Evolutionary conservation across 1,140 invertebrate genomes (phyloP).

Genomic region (Drosophila ohnishii): DNA sequence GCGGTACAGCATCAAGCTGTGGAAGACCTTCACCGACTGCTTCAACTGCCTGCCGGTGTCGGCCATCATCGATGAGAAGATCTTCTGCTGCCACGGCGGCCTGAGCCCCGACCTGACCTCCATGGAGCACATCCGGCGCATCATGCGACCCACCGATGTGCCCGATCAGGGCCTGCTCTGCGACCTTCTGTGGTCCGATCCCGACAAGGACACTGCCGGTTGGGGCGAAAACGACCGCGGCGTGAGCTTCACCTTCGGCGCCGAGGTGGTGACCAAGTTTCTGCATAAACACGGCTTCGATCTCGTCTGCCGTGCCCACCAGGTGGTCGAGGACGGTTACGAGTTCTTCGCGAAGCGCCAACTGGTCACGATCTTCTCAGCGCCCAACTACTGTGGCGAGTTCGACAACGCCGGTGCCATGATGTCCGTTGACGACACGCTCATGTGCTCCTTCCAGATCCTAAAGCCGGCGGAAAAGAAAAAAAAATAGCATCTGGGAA

Average conservation of each 20-base stretch:
- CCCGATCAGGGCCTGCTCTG: conserved; percentile 13
- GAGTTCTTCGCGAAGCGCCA: conserved; percentile 15
- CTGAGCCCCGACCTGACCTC: conserved; percentile 10
- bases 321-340: conserved; percentile 12
- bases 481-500: neutral
- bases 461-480: conserved; percentile 16
- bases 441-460: conserved; percentile 14
- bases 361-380: conserved; percentile 11
- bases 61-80: conserved; percentile 8
- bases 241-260: conserved; percentile 11
- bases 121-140: conserved; percentile 9
- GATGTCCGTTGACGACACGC: conserved; percentile 13
- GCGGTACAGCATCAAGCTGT: conserved; percentile 16
- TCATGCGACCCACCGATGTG: conserved; percentile 11
- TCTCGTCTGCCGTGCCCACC: conserved; percentile 10
- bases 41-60: conserved; percentile 14
- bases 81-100: conserved; percentile 13
- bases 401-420: conserved; percentile 15
- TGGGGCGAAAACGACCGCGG: conserved; percentile 13
- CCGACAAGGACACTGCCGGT: conserved; percentile 11
- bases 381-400: conserved; percentile 15
- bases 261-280: conserved; percentile 14
- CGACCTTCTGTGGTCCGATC: conserved; percentile 10
- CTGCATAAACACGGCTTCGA: conserved; percentile 12
- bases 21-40: conserved; percentile 18